phyloP scores from a whole-genome alignment of 2,888 invertebrate species.

The Dolichopus griseipennis region DNA sequence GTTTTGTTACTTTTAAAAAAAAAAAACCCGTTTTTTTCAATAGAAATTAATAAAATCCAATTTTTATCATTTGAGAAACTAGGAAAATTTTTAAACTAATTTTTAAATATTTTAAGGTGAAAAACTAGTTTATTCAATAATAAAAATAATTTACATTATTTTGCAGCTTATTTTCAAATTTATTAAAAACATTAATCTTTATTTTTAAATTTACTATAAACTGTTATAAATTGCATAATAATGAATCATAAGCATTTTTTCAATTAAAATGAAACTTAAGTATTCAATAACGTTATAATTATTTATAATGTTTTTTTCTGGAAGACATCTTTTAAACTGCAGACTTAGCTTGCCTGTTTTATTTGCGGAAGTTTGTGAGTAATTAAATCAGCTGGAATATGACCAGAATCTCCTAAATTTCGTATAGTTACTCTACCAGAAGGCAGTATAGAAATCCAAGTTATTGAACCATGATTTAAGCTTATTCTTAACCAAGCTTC shows the following conservation, averaged over 20 bases:
- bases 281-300: not conserved
- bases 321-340: not conserved
- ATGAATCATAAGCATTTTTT: no score
- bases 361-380: slow-evolving; percentile 47
- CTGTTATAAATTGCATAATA: no score
- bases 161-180: no score
- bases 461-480: slow-evolving; percentile 87
- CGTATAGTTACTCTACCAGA: slow-evolving; percentile 78
- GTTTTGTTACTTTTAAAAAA: slow-evolving; percentile 4
- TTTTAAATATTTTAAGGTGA: no score
- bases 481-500: slow-evolving; percentile 94
- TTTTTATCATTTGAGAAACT: no score
- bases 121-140: no score
- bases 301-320: not conserved
- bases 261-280: no score
- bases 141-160: no score
- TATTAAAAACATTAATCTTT: no score
- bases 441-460: slow-evolving; percentile 79
- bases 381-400: slow-evolving; percentile 69
- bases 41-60: no score
- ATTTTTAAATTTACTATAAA: no score
- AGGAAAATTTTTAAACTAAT: no score
- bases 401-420: slow-evolving; percentile 79
- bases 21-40: not conserved
- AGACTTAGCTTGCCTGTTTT: not conserved